Evolutionary conservation across 37 sponge, comb jelly and placozoan genomes (phyloP).

Genomic region (Bolinopsis microptera): DNA sequence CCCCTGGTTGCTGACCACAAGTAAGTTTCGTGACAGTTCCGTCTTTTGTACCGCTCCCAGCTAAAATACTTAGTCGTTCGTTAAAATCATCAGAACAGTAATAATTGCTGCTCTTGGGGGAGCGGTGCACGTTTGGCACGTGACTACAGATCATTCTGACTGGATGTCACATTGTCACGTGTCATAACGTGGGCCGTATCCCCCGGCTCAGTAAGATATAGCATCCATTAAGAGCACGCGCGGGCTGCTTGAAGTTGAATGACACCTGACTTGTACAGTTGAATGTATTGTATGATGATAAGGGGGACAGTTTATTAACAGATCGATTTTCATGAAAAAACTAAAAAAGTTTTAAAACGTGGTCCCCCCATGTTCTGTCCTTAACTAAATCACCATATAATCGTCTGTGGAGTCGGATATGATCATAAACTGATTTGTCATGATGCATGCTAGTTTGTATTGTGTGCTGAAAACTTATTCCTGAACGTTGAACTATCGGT

Average conservation of each 20-base stretch:
- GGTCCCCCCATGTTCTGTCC: background rate
- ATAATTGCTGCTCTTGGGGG: no score
- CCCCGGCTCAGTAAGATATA: no score
- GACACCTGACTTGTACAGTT: background rate
- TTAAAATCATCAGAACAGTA: background rate
- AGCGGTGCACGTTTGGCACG: background rate
- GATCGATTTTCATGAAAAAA: background rate
- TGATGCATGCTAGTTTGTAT: background rate
- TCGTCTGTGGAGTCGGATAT: background rate
- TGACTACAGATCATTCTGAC: no score
- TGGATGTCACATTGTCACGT: no score
- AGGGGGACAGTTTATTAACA: background rate
- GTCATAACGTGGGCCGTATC: no score
- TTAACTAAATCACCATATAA: background rate
- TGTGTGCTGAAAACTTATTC: background rate
- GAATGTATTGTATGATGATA: background rate
- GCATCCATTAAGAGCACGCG: background rate
- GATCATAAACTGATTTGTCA: background rate
- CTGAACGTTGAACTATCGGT: no score
- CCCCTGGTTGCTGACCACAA: conserved; percentile 63
- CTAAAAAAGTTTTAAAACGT: background rate
- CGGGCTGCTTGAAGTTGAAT: background rate
- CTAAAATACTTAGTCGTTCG: background rate
- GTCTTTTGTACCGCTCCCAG: background rate
- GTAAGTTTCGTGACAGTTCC: background rate